Conservation (phyloP, 2,888 invertebrate species). For the Pseudococcus jackbeardsleyi region DNA sequence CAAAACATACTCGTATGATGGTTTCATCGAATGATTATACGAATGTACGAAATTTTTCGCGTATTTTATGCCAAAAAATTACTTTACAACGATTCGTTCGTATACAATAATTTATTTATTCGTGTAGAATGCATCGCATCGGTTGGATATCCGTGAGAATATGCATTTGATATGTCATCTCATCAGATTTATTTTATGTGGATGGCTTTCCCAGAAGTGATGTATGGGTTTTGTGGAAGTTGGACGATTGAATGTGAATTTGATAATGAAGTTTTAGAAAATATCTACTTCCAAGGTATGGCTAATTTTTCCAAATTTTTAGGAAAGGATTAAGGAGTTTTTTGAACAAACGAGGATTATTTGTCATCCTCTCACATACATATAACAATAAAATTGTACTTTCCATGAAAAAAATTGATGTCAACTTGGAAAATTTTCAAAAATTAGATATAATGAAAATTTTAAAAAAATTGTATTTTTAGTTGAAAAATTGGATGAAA, state of each 20-base stretch:
- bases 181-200: background rate
- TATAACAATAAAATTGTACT: too few species aligned
- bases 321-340: too few species aligned
- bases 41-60: background rate
- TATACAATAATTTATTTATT: background rate
- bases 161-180: background rate
- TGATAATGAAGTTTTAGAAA: background rate
- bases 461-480: too few species aligned
- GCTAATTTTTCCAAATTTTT: background rate
- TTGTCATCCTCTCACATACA: too few species aligned
- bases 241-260: background rate
- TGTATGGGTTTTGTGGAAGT: background rate
- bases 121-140: background rate
- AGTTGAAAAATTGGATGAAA: too few species aligned
- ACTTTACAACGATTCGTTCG: background rate
- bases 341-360: too few species aligned
- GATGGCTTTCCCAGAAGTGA: background rate
- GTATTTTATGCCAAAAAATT: background rate
- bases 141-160: constrained; percentile 22
- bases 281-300: background rate
- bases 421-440: too few species aligned
- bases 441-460: too few species aligned
- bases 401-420: too few species aligned
- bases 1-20: background rate
- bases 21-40: background rate